phyloP scores from a whole-genome alignment of 2,888 invertebrate species.

The Drosophila neotestacea region DNA sequence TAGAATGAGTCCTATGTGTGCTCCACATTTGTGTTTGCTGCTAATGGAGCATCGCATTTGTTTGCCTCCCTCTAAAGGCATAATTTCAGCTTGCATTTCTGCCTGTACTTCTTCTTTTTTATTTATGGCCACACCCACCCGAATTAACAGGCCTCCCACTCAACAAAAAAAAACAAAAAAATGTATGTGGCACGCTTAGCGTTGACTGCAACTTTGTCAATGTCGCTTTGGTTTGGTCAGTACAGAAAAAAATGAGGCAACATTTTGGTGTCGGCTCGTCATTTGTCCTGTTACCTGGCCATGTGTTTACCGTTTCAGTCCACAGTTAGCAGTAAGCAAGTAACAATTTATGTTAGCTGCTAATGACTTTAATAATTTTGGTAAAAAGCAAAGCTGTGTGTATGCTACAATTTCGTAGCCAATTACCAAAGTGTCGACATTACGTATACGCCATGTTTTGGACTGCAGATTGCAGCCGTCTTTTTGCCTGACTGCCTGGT shows the following conservation, averaged over 20 bases:
- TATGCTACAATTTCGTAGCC: slow-evolving; percentile 23
- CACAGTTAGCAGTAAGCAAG: slow-evolving; percentile 1
- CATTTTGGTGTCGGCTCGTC: slow-evolving; percentile 62
- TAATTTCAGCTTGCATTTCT: slow-evolving; percentile 55
- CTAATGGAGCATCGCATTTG: slow-evolving; percentile 62
- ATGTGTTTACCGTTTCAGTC: slow-evolving; percentile 44
- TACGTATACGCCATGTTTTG: slow-evolving; percentile 39
- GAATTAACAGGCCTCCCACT: slow-evolving; percentile 36
- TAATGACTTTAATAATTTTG: slow-evolving; percentile 51
- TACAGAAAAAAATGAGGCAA: slow-evolving; percentile 63
- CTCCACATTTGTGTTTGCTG: slow-evolving; percentile 10
- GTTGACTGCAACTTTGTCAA: slow-evolving; percentile 67
- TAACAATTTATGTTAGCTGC: slow-evolving; percentile 55
- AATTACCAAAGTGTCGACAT: slow-evolving; percentile 35
- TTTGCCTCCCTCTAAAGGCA: slow-evolving; percentile 40
- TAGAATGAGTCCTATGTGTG: neutral
- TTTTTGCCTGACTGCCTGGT: neutral
- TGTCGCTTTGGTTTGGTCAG: slow-evolving; percentile 33
- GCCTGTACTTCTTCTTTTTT: slow-evolving; percentile 20
- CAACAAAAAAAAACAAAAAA: slow-evolving; percentile 1
- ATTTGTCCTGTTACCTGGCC: slow-evolving; percentile 60
- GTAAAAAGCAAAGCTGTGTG: neutral
- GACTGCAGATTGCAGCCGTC: slow-evolving; percentile 5
- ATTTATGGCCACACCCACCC: slow-evolving; percentile 55
- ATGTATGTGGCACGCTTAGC: slow-evolving; percentile 51